These are phyloP conservation scores for Dicycla oo DNA, from an alignment of 2,888 invertebrate species.

Conservation along the genomic window DNA sequence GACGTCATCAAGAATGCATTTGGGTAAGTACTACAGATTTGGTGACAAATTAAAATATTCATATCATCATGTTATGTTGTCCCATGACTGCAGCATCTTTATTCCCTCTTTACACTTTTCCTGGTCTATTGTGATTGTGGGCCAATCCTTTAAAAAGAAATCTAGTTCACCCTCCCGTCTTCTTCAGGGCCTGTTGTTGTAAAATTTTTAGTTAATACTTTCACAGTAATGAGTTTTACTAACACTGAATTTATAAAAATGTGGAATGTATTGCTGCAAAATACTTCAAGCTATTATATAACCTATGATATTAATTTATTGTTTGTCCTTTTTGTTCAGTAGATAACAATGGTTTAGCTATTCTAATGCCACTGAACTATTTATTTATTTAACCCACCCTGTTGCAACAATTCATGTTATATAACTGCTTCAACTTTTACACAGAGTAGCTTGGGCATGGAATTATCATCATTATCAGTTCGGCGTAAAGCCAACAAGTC, in stretches of 20 bases:
- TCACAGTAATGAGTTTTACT: not conserved
- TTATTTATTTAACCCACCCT: not conserved
- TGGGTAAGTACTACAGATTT: conserved; percentile 88
- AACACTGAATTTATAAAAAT: not conserved
- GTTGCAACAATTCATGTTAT: not conserved
- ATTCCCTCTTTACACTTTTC: not conserved
- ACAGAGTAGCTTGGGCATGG: too few relatives aligned
- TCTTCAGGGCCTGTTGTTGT: not conserved
- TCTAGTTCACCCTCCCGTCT: not conserved
- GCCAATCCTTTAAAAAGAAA: not conserved
- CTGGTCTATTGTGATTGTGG: not conserved
- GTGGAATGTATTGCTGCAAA: conserved; percentile 4
- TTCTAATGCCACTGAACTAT: not conserved
- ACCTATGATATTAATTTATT: conserved; percentile 35
- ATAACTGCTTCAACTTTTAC: not conserved
- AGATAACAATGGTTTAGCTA: conserved; percentile 34
- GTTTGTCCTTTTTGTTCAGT: conserved; percentile 21
- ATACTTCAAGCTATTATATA: conserved; percentile 12
- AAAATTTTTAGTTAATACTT: not conserved
- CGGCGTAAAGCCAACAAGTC: too few relatives aligned
- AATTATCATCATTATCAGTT: too few relatives aligned
- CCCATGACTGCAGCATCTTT: too few relatives aligned
- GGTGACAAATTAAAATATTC: not conserved
- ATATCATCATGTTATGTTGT: too few relatives aligned
- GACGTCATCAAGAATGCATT: conserved; percentile 99